Percentiles rank a stretch among this genome's conserved stretches.
Evolutionary conservation across 2,888 invertebrate species (phyloP).

Genomic region (Hypolimnas misippus): DNA sequence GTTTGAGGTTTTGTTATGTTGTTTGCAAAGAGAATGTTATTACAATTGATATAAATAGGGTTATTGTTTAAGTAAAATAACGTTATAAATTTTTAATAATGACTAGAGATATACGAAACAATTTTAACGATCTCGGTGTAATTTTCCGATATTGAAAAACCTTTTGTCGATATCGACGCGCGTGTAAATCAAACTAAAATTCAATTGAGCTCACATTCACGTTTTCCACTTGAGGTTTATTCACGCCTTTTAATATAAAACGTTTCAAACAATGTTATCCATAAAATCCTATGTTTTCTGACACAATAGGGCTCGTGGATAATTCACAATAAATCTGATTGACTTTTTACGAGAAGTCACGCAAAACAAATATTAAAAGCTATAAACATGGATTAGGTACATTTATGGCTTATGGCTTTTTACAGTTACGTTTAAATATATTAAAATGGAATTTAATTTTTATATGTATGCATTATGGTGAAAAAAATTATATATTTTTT

Average conservation of each 20-base stretch:
- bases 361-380: constrained; percentile 56
- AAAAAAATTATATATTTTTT: background rate
- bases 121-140: background rate
- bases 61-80: constrained; percentile 12
- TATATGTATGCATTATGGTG: background rate
- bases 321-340: constrained; percentile 49
- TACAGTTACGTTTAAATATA: constrained; percentile 8
- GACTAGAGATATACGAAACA: background rate
- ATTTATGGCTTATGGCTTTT: background rate
- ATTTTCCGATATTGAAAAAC: background rate
- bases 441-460: background rate
- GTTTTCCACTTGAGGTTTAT: constrained; percentile 23
- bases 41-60: background rate
- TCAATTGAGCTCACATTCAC: constrained; percentile 9
- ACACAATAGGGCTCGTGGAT: constrained; percentile 42
- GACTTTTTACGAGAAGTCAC: constrained; percentile 52
- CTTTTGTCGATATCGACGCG: background rate
- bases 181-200: constrained; percentile 11
- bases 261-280: constrained; percentile 21
- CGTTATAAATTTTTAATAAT: background rate
- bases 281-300: constrained; percentile 25
- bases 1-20: constrained; percentile 33
- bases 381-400: constrained; percentile 34
- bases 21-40: constrained; percentile 20
- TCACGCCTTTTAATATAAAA: constrained; percentile 19